Evolutionary conservation across 2,888 invertebrate species (phyloP), one percentile per base, ranked within the genome.

Genomic region (Platycheirus albimanus): DNA sequence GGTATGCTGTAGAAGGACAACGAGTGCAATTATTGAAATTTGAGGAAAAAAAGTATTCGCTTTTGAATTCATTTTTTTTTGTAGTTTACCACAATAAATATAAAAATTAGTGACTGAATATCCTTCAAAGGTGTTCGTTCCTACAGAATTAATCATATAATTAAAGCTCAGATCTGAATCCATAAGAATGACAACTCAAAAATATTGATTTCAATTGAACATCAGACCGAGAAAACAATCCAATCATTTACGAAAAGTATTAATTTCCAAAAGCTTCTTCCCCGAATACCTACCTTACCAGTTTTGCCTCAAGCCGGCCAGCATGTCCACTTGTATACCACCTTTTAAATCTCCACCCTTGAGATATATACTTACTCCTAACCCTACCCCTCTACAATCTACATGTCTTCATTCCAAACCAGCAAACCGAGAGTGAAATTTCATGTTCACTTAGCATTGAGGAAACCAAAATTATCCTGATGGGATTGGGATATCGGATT

Each of bases 11-110:
- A 41, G 54, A 52, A 30, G 38, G 36, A 56, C 64, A 66, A 76
- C 51, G 52, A 76, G 70, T 58, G 67, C 41, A 72, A 72, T 77
- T 77, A 56, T 49, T n/a, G n/a, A 63, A 81, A 81, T 83, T 38
- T 58, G 56, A 17, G 36, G 66, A 67, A 77, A 72, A 56, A 38
- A 76, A 74, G 52, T 83, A 49, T 83, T 54, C 67, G 52, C 67
- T 63, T 77, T 24, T 24, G 24, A 4, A 4, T 24, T 3, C 24
- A 24, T 24, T 6, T 24, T 24, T 6, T 24, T 24, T 24, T n/a
- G n/a, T n/a, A n/a, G n/a, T n/a, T n/a, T n/a, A n/a, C n/a, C n/a
- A n/a, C n/a, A n/a, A n/a, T n/a, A n/a, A n/a, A n/a, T n/a, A n/a
- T n/a, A n/a, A n/a, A n/a, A n/a, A n/a, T n/a, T n/a, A n/a, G n/a